Percentiles rank a stretch among this genome's conserved stretches.
These are phyloP conservation scores for Enteromius paludinosus DNA, from an alignment of 2,797 vertebrate species.

Conservation along the genomic window DNA sequence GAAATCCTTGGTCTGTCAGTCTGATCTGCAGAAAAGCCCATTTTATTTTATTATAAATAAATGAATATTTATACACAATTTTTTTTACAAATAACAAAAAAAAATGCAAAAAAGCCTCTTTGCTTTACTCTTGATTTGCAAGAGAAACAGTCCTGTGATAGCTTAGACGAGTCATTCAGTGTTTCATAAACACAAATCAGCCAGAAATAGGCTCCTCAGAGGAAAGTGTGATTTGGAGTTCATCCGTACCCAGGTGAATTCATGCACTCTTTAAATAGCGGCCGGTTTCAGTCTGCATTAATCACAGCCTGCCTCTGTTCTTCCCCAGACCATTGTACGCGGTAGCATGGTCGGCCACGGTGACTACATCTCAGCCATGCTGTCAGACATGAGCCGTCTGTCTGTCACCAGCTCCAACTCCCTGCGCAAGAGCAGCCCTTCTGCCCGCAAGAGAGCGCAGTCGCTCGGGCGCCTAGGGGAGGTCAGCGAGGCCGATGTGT, in stretches of 20 bases:
- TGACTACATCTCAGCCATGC: slow-evolving; percentile 92
- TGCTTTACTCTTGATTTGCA: neutral
- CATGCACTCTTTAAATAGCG: slow-evolving; percentile 26
- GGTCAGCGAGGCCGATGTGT: slow-evolving; percentile 85
- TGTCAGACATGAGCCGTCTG: slow-evolving; percentile 94
- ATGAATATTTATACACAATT: neutral
- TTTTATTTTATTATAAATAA: neutral
- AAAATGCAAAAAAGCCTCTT: neutral
- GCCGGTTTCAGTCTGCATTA: slow-evolving; percentile 32
- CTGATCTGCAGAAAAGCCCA: neutral
- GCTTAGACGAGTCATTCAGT: slow-evolving; percentile 45
- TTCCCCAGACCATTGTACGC: slow-evolving; percentile 90
- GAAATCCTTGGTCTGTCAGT: too few species aligned
- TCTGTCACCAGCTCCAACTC: slow-evolving; percentile 98
- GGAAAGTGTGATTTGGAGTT: slow-evolving; percentile 44
- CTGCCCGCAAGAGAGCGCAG: slow-evolving; percentile 89
- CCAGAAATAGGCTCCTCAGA: slow-evolving; percentile 47
- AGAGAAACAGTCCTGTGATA: neutral
- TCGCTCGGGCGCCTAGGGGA: slow-evolving; percentile 92
- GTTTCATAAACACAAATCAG: slow-evolving; percentile 29
- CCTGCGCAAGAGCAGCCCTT: slow-evolving; percentile 90
- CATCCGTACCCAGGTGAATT: slow-evolving; percentile 36
- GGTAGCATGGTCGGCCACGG: slow-evolving; percentile 91
- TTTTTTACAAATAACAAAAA: neutral
- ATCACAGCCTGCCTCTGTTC: slow-evolving; percentile 41